A percentile compares a stretch with the other conserved stretches of the same genome.
Evolutionary conservation across 2,888 invertebrate species (phyloP).

Genomic region (Trisateles emortualis): DNA sequence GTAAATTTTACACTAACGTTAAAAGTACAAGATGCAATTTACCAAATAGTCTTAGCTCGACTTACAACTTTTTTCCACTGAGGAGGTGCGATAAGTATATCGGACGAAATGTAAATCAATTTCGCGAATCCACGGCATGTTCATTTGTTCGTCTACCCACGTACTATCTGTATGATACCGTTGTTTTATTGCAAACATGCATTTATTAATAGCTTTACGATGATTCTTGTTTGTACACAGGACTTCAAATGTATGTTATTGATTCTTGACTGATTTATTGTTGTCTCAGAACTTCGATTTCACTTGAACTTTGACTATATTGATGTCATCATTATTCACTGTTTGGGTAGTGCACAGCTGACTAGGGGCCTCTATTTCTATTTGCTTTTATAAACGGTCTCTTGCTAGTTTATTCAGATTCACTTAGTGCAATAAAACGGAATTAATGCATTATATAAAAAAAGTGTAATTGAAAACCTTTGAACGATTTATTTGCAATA

Average conservation of each 20-base stretch:
- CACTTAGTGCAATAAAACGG: too few relatives aligned
- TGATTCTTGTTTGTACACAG: slow-evolving; percentile 14
- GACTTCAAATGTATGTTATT: slow-evolving; percentile 27
- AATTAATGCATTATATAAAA: too few relatives aligned
- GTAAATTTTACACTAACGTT: too few relatives aligned
- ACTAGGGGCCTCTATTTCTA: too few relatives aligned
- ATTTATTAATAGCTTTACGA: slow-evolving; percentile 47
- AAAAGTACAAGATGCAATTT: too few relatives aligned
- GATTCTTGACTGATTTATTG: slow-evolving; percentile 33
- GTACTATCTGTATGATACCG: slow-evolving; percentile 52
- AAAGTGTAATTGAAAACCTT: too few relatives aligned
- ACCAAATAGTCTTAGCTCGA: too few relatives aligned
- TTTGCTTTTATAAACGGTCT: too few relatives aligned
- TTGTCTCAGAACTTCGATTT: slow-evolving; percentile 41
- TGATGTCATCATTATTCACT: slow-evolving; percentile 7
- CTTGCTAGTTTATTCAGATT: too few relatives aligned
- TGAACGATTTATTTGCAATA: too few relatives aligned
- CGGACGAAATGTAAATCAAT: slow-evolving; percentile 65
- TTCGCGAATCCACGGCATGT: slow-evolving; percentile 43
- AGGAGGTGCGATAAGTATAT: too few relatives aligned
- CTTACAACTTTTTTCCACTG: too few relatives aligned
- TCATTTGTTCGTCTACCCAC: slow-evolving; percentile 49
- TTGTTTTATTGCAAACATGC: slow-evolving; percentile 47
- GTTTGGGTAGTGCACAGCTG: not conserved
- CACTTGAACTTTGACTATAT: slow-evolving; percentile 16